A percentile compares a stretch with the other conserved stretches of the same genome.
These are phyloP conservation scores for Galeopterus variegatus DNA, from an alignment of 2,113 vertebrate species.

Conservation along the genomic window DNA sequence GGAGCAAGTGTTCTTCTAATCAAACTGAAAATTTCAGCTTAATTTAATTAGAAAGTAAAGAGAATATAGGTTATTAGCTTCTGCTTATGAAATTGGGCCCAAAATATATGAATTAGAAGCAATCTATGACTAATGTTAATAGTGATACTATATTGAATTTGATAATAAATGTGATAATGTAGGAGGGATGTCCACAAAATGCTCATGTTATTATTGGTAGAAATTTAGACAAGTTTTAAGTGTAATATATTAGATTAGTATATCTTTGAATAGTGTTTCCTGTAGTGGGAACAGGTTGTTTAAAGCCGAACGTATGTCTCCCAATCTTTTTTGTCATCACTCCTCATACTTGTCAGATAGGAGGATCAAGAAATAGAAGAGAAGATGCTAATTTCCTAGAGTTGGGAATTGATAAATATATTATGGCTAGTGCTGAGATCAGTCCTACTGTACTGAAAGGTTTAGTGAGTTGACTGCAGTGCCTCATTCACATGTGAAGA, in stretches of 20 bases:
- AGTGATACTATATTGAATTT: neutral
- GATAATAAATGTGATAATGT: neutral
- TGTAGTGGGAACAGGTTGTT: neutral
- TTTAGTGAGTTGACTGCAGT: neutral
- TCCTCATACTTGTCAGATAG: neutral
- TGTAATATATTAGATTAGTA: neutral
- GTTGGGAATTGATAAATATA: neutral
- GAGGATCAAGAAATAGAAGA: neutral
- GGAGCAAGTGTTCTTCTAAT: neutral
- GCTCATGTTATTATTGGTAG: neutral
- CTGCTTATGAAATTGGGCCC: neutral
- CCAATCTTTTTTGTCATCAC: neutral
- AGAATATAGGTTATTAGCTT: neutral
- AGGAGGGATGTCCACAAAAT: neutral
- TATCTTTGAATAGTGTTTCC: neutral
- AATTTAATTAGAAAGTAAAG: neutral
- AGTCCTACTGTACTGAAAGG: neutral
- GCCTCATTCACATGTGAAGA: neutral
- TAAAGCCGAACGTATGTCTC: neutral
- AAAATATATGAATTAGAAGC: neutral
- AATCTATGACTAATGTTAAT: conserved; percentile 29
- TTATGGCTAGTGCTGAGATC: neutral
- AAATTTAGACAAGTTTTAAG: conserved; percentile 41
- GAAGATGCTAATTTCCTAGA: neutral
- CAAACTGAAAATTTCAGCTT: conserved; percentile 26